A percentile compares a stretch with the other conserved stretches of the same genome.
These are phyloP conservation scores for Carollia perspicillata DNA, from an alignment of 2,113 vertebrate genomes.

Conservation along the genomic window DNA sequence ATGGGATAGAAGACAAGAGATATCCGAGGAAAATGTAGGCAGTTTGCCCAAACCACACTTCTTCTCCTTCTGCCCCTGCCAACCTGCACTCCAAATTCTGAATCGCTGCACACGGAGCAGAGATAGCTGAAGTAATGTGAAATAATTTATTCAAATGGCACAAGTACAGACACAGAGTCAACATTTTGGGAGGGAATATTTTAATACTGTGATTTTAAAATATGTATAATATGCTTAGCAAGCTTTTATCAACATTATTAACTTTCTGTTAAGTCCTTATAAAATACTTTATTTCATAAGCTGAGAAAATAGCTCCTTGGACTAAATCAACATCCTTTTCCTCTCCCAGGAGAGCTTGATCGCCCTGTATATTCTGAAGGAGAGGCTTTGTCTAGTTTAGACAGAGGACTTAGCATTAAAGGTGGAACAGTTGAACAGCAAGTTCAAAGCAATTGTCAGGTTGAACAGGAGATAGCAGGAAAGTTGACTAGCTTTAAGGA, in stretches of 20 bases:
- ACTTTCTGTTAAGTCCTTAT: conserved; percentile 11
- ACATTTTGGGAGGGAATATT: neutral
- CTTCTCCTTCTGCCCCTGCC: neutral
- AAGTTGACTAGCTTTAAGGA: neutral
- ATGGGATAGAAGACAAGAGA: neutral
- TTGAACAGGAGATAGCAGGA: neutral
- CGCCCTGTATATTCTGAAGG: neutral
- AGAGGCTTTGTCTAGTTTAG: neutral
- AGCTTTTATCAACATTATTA: neutral
- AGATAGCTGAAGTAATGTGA: neutral
- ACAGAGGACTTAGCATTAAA: neutral
- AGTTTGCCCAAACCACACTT: neutral
- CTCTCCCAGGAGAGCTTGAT: neutral
- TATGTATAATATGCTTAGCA: neutral
- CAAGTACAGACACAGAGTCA: neutral
- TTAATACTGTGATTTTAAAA: neutral
- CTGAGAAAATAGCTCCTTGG: neutral
- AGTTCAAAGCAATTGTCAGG: neutral
- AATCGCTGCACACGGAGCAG: neutral
- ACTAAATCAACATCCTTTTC: neutral
- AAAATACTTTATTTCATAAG: neutral
- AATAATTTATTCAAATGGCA: neutral
- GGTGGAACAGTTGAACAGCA: neutral
- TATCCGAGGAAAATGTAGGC: neutral
- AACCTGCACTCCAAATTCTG: neutral